Conservation (phyloP, 2,113 vertebrate species). For the Strix uralensis region DNA sequence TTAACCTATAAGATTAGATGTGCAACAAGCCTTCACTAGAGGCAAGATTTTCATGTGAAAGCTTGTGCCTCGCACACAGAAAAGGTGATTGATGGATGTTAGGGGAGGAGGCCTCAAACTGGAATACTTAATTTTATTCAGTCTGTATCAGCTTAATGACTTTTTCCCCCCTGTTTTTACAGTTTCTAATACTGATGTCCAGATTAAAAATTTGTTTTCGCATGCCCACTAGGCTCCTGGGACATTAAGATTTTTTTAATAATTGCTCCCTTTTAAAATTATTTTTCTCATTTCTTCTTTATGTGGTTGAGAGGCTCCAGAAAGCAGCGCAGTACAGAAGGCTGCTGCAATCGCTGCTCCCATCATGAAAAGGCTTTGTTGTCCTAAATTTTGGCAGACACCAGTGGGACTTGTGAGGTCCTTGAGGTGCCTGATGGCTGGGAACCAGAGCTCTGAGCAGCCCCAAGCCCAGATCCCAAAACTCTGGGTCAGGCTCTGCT, state of each 20-base stretch:
- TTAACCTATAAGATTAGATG: not conserved
- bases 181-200: not conserved
- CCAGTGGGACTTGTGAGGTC: not conserved
- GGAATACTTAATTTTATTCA: not conserved
- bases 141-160: not conserved
- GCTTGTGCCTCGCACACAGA: not conserved
- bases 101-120: not conserved
- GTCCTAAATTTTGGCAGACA: not conserved
- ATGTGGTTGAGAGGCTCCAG: not conserved
- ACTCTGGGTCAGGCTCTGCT: not conserved
- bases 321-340: not conserved
- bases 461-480: not conserved
- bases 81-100: not conserved
- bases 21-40: not conserved
- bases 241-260: not conserved
- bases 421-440: not conserved
- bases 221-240: not conserved
- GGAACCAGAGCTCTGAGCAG: not conserved
- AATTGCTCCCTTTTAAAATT: not conserved
- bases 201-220: not conserved
- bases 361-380: not conserved
- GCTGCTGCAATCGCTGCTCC: not conserved
- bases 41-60: not conserved
- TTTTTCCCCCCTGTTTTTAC: rapidly evolving
- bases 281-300: not conserved